Evolutionary conservation across 2,797 vertebrate genomes (phyloP).

Genomic region (Cuniculus paca): DNA sequence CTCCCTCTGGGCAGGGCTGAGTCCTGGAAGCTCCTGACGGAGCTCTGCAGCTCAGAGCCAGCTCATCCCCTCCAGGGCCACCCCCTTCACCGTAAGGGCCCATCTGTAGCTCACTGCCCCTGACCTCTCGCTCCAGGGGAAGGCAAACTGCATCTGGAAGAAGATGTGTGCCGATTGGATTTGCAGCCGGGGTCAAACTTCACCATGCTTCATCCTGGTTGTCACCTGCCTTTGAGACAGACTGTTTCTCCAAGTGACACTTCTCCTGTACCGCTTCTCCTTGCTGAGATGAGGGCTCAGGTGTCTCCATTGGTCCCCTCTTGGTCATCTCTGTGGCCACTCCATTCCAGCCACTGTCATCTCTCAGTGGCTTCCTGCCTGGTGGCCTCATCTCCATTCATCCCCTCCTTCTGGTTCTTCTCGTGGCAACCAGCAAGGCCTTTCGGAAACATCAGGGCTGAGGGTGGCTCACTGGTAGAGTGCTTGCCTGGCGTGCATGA

Average conservation of each 20-base stretch:
- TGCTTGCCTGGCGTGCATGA: too few relatives aligned
- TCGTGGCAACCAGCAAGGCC: fast-evolving
- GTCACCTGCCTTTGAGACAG: constrained; percentile 60
- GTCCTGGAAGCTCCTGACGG: not conserved
- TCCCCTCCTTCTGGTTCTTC: not conserved
- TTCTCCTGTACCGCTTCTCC: not conserved
- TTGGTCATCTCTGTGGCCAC: not conserved
- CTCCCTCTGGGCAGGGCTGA: not conserved
- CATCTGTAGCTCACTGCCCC: not conserved
- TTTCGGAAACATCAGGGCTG: not conserved
- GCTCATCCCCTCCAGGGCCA: not conserved
- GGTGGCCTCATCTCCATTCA: not conserved
- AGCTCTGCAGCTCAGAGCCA: not conserved
- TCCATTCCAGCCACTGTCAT: too few relatives aligned
- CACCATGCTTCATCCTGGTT: not conserved
- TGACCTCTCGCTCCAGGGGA: not conserved
- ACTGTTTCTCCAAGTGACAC: not conserved
- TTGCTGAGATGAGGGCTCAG: fast-evolving
- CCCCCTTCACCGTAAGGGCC: not conserved
- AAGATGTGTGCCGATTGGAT: constrained; percentile 68
- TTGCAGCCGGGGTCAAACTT: constrained; percentile 57
- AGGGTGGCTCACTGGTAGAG: not conserved
- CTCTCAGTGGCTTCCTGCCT: not conserved
- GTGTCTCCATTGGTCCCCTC: not conserved
- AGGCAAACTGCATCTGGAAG: constrained; percentile 32